Percentiles rank a stretch among this genome's conserved stretches.
Evolutionary conservation across 1,140 invertebrate species (phyloP).

Genomic region (Scaptomyza hsui): DNA sequence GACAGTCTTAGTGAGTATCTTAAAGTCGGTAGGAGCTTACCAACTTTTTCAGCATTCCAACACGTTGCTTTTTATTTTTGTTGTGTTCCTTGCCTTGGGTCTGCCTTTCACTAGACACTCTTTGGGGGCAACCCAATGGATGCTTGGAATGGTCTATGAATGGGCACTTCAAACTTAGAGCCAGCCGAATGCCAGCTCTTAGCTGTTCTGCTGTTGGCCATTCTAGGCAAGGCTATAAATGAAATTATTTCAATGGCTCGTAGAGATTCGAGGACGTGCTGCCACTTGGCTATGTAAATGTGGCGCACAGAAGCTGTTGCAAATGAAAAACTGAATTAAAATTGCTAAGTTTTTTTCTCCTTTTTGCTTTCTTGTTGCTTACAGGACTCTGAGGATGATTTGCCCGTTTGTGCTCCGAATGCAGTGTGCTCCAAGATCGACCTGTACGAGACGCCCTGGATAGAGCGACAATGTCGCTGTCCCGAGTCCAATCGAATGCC

Average conservation of each 20-base stretch:
- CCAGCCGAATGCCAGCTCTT: constrained; percentile 5
- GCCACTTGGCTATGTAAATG: constrained; percentile 43
- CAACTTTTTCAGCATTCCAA: too few species aligned
- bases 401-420: constrained; percentile 91
- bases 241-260: constrained; percentile 33
- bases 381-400: constrained; percentile 91
- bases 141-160: constrained; percentile 11
- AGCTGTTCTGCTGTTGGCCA: background rate
- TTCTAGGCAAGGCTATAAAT: constrained; percentile 19
- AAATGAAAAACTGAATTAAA: constrained; percentile 5
- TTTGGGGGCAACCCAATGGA: too few species aligned
- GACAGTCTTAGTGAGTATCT: too few species aligned
- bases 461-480: constrained; percentile 94
- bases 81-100: too few species aligned
- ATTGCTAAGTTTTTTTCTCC: background rate
- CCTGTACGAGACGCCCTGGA: constrained; percentile 93
- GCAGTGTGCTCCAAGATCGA: constrained; percentile 96
- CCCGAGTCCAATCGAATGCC: constrained; percentile 84
- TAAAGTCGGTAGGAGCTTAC: too few species aligned
- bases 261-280: constrained; percentile 12
- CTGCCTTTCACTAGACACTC: background rate
- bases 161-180: constrained; percentile 27
- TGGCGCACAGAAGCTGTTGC: background rate
- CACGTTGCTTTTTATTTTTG: background rate
- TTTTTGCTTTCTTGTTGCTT: constrained; percentile 13